phyloP scores from a whole-genome alignment of 2,888 invertebrate genomes.

The Caenorhabditis panamensis region DNA sequence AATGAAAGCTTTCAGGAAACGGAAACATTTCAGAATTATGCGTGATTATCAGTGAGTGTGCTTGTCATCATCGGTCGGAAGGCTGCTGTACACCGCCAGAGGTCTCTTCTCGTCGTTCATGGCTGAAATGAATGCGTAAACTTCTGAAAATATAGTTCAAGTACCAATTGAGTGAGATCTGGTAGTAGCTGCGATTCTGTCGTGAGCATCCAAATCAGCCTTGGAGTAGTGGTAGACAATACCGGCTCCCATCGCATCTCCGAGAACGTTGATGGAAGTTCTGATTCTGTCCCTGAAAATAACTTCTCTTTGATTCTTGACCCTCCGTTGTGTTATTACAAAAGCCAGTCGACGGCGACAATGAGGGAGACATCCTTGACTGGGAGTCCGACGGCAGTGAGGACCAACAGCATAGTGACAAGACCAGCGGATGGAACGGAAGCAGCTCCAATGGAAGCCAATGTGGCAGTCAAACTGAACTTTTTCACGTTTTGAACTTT shows the following conservation, averaged over 20 bases:
- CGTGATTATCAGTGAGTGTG: constrained; percentile 41
- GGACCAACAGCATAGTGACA: constrained; percentile 82
- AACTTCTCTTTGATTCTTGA: not conserved
- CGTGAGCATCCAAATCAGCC: constrained; percentile 76
- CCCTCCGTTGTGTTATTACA: constrained; percentile 80
- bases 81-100: constrained; percentile 59
- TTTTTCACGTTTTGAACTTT: not conserved
- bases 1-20: constrained; percentile 5
- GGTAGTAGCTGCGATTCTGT: constrained; percentile 60
- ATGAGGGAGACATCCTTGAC: constrained; percentile 83
- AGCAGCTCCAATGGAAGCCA: constrained; percentile 98
- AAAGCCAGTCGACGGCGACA: constrained; percentile 83
- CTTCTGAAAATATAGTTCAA: not conserved
- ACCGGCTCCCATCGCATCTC: constrained; percentile 85
- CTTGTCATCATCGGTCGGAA: constrained; percentile 62
- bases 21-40: not conserved
- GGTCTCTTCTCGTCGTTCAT: constrained; percentile 60
- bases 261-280: constrained; percentile 84
- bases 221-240: constrained; percentile 84
- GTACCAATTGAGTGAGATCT: constrained; percentile 61
- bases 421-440: constrained; percentile 86
- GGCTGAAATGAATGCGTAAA: constrained; percentile 23
- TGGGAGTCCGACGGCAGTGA: constrained; percentile 83
- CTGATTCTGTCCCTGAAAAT: constrained; percentile 83
- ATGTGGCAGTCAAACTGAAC: constrained; percentile 92